Conservation (phyloP, 2,113 vertebrate genomes). For the Marmota monax region DNA sequence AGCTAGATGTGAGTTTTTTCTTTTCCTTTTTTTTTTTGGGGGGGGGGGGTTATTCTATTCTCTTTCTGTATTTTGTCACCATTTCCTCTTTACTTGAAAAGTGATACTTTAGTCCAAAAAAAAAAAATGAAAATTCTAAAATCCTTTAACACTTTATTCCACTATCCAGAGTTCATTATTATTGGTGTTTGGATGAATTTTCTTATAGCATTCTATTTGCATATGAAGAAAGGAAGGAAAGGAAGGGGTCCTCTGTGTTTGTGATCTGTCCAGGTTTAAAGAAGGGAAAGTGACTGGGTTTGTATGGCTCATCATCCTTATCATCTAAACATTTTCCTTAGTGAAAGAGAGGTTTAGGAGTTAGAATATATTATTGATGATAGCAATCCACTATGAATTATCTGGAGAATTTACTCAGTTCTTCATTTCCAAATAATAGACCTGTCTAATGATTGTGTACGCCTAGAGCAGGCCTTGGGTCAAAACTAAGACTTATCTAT, state of each 20-base stretch:
- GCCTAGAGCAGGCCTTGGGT: neutral
- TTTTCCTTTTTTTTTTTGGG: neutral
- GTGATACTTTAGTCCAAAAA: neutral
- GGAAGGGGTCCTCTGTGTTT: neutral
- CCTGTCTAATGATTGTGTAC: neutral
- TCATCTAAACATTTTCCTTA: neutral
- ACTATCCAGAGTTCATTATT: neutral
- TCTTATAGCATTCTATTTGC: neutral
- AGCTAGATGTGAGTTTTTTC: neutral
- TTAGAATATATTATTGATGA: neutral
- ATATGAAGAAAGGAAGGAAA: neutral
- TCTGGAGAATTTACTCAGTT: slow-evolving; percentile 1
- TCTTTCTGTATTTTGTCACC: neutral
- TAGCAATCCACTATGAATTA: neutral
- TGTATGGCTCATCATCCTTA: neutral
- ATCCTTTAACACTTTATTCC: neutral
- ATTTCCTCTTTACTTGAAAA: neutral
- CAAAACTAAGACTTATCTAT: slow-evolving; percentile 26
- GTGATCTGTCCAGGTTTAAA: neutral
- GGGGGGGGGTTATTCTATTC: neutral
- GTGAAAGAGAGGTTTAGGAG: neutral
- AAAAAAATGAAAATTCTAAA: neutral
- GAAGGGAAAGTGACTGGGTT: neutral
- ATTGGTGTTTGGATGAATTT: slow-evolving; percentile 9
- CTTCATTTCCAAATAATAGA: neutral